A percentile compares a stretch with the other conserved stretches of the same genome.
These are phyloP conservation scores for Dreissena polymorpha DNA, from an alignment of 1,140 invertebrate genomes.

Conservation along the genomic window DNA sequence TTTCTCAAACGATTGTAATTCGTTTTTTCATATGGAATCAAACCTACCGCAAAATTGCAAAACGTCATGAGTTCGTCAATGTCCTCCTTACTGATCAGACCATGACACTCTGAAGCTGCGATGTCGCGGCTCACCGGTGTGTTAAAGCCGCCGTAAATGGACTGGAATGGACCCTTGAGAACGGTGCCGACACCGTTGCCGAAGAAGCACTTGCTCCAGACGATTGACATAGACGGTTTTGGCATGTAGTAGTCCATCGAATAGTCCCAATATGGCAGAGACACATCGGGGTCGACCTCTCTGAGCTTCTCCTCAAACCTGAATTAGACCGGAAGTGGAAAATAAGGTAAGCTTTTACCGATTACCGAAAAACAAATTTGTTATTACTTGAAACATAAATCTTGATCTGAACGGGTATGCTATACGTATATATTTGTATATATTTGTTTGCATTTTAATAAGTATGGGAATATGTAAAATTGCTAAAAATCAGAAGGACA, in stretches of 20 bases:
- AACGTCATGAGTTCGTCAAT: background rate
- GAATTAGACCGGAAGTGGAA: background rate
- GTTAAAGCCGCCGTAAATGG: background rate
- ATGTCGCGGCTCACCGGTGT: conserved; percentile 1
- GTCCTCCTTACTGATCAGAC: conserved; percentile 1
- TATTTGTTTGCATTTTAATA: too few relatives aligned
- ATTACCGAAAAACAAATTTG: too few relatives aligned
- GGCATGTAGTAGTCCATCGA: conserved; percentile 69
- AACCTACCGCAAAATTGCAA: conserved; percentile 3
- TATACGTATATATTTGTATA: too few relatives aligned
- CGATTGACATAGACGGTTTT: conserved; percentile 70
- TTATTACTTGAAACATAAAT: too few relatives aligned
- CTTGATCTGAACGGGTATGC: too few relatives aligned
- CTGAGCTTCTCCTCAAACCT: conserved; percentile 69
- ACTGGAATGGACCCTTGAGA: conserved; percentile 69
- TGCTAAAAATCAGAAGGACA: too few relatives aligned
- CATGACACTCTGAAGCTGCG: background rate
- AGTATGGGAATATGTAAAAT: too few relatives aligned
- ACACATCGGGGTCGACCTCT: conserved; percentile 67
- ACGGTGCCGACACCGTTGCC: conserved; percentile 77
- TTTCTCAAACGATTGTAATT: background rate
- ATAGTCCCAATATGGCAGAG: conserved; percentile 75
- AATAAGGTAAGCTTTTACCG: too few relatives aligned
- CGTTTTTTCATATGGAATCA: background rate
- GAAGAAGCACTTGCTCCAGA: conserved; percentile 70